A percentile compares a stretch with the other conserved stretches of the same genome.
Evolutionary conservation across 2,113 vertebrate genomes (phyloP).

Genomic region (Eulacestoma nigropectus): DNA sequence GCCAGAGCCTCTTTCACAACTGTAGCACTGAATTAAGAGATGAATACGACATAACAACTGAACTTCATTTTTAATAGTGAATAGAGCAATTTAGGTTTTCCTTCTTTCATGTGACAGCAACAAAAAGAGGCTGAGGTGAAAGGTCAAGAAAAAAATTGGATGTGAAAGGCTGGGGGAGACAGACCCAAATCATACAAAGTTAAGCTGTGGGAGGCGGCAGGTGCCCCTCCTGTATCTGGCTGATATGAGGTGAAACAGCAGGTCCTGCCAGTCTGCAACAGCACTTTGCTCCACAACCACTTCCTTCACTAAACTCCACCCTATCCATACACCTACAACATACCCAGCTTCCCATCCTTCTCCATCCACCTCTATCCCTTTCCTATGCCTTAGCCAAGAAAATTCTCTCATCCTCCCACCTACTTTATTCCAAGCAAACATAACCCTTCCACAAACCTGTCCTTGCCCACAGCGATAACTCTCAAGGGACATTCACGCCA

Average conservation of each 20-base stretch:
- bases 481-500: background rate
- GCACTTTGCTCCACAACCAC: background rate
- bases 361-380: background rate
- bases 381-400: background rate
- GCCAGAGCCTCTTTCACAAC: background rate
- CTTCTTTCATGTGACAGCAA: background rate
- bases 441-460: background rate
- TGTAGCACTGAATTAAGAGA: background rate
- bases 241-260: background rate
- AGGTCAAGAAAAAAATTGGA: background rate
- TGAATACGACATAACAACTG: background rate
- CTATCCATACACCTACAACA: background rate
- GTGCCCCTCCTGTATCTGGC: background rate
- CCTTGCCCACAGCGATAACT: background rate
- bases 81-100: fast-evolving
- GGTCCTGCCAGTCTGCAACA: background rate
- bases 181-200: background rate
- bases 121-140: background rate
- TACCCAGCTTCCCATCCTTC: background rate
- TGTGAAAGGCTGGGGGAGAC: background rate
- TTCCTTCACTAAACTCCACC: background rate
- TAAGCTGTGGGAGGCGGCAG: background rate
- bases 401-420: background rate
- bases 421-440: background rate
- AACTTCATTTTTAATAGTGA: background rate